Evolutionary conservation across 1,140 invertebrate species (phyloP), one percentile per base, ranked within the genome.

Genomic region (Metaphire vulgaris): DNA sequence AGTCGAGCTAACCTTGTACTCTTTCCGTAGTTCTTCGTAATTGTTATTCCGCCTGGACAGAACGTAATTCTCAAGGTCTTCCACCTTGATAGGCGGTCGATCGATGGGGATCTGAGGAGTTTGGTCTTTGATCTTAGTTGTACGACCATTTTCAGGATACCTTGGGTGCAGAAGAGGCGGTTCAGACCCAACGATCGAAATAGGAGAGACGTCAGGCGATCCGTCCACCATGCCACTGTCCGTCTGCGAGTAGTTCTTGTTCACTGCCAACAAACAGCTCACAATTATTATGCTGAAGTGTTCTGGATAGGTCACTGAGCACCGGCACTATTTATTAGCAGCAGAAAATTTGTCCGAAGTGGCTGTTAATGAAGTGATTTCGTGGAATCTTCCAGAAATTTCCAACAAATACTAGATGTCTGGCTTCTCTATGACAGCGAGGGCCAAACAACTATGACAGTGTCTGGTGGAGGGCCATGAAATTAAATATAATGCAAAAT

Each of bases 1-100:
- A n/a, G n/a, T n/a, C n/a, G n/a, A 69, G n/a, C 75, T 26, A 33
- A 76, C 75, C 72, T 75, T 75, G 56, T 74, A 78, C 74, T 78
- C 77, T 32, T 74, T 75, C 14, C 73, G 33, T 16, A 78, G 69
- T 26, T 69, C 33, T 21, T 56, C 30, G n/a, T 31, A 78, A 66
- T 78, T 74, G 56, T 78, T 75, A 12, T 66, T 66, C 31, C 64
- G 66, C 2, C 77, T 21, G 30, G 26, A 21, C 15, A 70, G 76
- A 1, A 78, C 56, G 41, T 78, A 78, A 29, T 75, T 33, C 69
- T 75, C 74, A 1, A 78, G 69, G 0, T 78, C 73, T 21, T 72
- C 31, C 21, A 75, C 74, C 28, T 33, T 28, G n/a, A 78, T 78
- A 1, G 77, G 73, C 1, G 28, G 64, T 33, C 71, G 33, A 28